Base-by-base conservation (phyloP, 2,797 vertebrate genomes). In the Notamacropus eugenii region DNA sequence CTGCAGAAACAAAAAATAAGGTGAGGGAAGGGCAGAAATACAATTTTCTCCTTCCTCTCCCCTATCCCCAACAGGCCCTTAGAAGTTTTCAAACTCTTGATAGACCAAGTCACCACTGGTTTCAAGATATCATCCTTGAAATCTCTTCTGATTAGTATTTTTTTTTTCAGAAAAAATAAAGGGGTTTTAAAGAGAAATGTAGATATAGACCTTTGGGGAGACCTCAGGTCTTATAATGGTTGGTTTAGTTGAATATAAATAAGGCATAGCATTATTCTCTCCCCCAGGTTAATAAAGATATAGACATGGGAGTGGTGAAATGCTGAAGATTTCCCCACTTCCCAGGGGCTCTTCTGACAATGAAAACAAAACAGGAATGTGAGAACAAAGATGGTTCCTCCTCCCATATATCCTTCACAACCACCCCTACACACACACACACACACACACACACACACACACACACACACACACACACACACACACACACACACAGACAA, bases 1-100 rank as follows among this genome's bases (percentile, higher is more conserved):
- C 22, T 46, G 40, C 22, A 27, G 40, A 82, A 95, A 95, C 97
- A 97, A 97, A 98, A 97, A 97, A 97, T 96, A 0, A 54, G 90
- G 94, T 96, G 93, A 93, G 97, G 55, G 90, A 96, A 93, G 93
- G 67, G 91, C 96, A 90, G 55, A 57, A 57, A 94, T 92, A 46
- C 14, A 56, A 67, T 92, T 93, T 93, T 92, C 31, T 16, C 93
- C 92, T 34, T 52, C 57, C 90, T 95, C 40, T 82, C 91, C 82
- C 95, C 46, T 94, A 59, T 19, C 52, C 40, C 56, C 62, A 91
- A 13, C 19, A 22, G 34, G 90, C 0, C 40, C 19, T 1, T 91
- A 90, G 34, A 14, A 94, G 90, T 54, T 58, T 22, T 27, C 11
- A 46, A 82, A 4, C 0, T 91, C 82, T 59, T 55, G 12, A 0